phyloP scores from a whole-genome alignment of 2,113 vertebrate species.

The Pantherophis guttatus region DNA sequence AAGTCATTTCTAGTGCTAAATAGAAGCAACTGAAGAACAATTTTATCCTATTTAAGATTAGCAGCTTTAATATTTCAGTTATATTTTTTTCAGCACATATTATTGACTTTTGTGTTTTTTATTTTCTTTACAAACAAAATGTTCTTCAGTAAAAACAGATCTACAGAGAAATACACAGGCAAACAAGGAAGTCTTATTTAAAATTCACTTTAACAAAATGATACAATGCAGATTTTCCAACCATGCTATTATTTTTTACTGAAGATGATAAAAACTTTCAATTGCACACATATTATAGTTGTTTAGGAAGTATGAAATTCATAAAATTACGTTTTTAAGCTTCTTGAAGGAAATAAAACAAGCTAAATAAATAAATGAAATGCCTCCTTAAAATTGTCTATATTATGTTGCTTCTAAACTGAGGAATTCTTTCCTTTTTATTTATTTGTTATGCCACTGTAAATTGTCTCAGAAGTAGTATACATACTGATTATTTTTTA shows the following conservation, averaged over 20 bases:
- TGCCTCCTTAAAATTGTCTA: background rate
- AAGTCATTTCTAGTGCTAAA: constrained; percentile 1
- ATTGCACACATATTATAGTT: constrained; percentile 2
- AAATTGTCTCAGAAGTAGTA: background rate
- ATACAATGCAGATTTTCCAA: background rate
- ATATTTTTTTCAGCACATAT: background rate
- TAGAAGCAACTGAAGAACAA: constrained; percentile 4
- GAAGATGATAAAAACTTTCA: background rate
- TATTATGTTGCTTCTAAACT: background rate
- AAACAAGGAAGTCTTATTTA: background rate
- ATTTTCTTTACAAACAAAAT: background rate
- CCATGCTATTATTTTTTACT: constrained; percentile 14
- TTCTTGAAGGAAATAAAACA: background rate
- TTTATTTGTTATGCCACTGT: background rate
- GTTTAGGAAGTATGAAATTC: constrained; percentile 1
- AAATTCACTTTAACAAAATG: background rate
- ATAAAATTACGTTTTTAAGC: constrained; percentile 7
- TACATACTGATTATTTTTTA: background rate
- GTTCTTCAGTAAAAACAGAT: background rate
- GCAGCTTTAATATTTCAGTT: background rate
- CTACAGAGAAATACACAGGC: background rate
- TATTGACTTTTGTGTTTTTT: background rate
- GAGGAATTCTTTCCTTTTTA: background rate
- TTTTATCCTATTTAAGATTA: background rate
- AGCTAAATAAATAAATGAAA: background rate